phyloP scores from a whole-genome alignment of 2,113 vertebrate species.

The Thermophis baileyi region DNA sequence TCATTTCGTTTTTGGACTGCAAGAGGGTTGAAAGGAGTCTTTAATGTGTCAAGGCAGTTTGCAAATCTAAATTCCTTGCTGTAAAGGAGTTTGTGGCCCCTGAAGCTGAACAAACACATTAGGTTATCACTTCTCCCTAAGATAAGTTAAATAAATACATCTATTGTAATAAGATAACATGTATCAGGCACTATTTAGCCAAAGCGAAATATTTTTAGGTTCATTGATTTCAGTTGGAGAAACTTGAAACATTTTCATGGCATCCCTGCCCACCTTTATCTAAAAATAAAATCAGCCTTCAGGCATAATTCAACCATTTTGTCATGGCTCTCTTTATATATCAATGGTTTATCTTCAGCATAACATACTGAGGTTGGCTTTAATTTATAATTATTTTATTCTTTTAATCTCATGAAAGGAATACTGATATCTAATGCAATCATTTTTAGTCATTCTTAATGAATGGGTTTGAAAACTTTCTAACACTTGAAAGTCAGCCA shows the following conservation, averaged over 20 bases:
- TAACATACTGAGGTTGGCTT: neutral
- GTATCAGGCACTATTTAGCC: neutral
- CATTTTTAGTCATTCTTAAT: neutral
- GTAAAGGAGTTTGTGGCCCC: slow-evolving; percentile 15
- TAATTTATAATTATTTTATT: neutral
- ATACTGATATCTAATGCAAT: neutral
- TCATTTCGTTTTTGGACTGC: neutral
- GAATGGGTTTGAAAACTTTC: neutral
- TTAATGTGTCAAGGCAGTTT: slow-evolving; percentile 9
- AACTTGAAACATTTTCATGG: neutral
- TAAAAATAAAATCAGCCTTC: slow-evolving; percentile 3
- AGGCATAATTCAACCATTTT: neutral
- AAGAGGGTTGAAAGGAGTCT: neutral
- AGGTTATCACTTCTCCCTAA: neutral
- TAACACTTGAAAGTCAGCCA: neutral
- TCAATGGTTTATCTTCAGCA: neutral
- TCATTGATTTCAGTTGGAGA: neutral
- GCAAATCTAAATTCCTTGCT: slow-evolving; percentile 33
- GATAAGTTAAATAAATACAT: neutral
- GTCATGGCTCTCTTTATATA: neutral
- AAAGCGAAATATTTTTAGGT: neutral
- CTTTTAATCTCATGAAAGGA: neutral
- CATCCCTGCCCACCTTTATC: neutral
- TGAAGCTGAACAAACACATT: slow-evolving; percentile 21
- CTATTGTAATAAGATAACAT: slow-evolving; percentile 26